Base-by-base conservation (phyloP, 2,888 invertebrate genomes). In the Euplagia quadripunctaria region DNA sequence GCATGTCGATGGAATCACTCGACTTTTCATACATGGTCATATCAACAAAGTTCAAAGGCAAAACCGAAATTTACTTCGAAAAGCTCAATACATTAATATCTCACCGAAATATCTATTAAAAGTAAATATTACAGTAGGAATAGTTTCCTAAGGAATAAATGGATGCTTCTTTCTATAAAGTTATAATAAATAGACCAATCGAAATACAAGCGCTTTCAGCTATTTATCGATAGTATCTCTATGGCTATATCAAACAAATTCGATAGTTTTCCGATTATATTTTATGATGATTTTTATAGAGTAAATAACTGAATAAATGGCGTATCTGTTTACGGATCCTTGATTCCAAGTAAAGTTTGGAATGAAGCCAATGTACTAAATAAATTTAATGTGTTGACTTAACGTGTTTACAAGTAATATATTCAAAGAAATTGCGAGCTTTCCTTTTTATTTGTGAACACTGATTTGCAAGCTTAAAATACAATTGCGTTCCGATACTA, bases 241-340 rank as follows among this genome's bases (percentile, higher is more conserved):
- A 31, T 31, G 1, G 31, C 31, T 49, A 64, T 82, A 71, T 65
- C 49, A 68, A 74, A 70, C 69, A 75, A 72, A 61, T 65, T 64
- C 20, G 42, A 66, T 76, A 73, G 70, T 80, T 76, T 84, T 73
- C 61, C 51, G 79, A 75, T 66, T 55, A 74, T 76, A 75, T 74
- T 74, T 78, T 69, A 76, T 68, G 68, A 63, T 77, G 68, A 75
- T 82, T 77, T 84, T 82, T 80, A 82, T 79, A 65, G 70, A 51
- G 68, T 77, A 74, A 82, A 77, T 77, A 84, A 77, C 72, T 72
- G 79, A 74, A 84, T 83, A 80, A 84, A 84, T 82, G 75, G 65
- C 55, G 49, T 72, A 73, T 68, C 17, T 73, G 76, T 80, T 79
- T 79, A 64, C 64, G 46, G 46, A 76, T 72, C 55, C 46, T 76